Percentiles rank a stretch among this genome's conserved stretches.
Conservation (phyloP, 2,797 vertebrate genomes). For the Sebastolobus alascanus region DNA sequence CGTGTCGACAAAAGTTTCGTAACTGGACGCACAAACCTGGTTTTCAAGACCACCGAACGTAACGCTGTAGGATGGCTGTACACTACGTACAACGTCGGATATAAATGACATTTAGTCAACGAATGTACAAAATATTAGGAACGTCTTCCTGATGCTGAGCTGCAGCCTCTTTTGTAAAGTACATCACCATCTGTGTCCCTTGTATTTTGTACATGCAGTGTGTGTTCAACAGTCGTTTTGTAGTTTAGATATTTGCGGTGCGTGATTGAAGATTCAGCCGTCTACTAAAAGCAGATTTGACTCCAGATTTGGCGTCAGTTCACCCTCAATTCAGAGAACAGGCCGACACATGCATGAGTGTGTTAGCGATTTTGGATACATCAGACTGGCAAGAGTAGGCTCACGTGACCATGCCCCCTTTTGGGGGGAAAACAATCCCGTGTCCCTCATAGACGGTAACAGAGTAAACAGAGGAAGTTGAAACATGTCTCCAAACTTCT, state of each 20-base stretch:
- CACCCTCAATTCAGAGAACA: conserved; percentile 21
- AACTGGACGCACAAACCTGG: conserved; percentile 9
- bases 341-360: neutral
- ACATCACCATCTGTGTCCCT: neutral
- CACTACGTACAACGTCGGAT: conserved; percentile 17
- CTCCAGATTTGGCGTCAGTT: conserved; percentile 18
- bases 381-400: too few relatives aligned
- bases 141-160: neutral
- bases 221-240: conserved; percentile 33
- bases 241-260: neutral
- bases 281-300: conserved; percentile 12
- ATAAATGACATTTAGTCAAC: conserved; percentile 8
- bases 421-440: too few relatives aligned
- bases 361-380: too few relatives aligned
- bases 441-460: too few relatives aligned
- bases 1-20: conserved; percentile 12
- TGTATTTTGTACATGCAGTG: conserved; percentile 29
- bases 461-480: too few relatives aligned
- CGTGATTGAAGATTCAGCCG: conserved; percentile 2
- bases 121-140: conserved; percentile 41
- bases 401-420: too few relatives aligned
- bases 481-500: too few relatives aligned
- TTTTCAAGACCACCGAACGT: conserved; percentile 8
- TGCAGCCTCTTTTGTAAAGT: neutral
- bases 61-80: conserved; percentile 4